Base-by-base conservation (phyloP, 2,888 invertebrate species). In the Drosophila austrosaltans region DNA sequence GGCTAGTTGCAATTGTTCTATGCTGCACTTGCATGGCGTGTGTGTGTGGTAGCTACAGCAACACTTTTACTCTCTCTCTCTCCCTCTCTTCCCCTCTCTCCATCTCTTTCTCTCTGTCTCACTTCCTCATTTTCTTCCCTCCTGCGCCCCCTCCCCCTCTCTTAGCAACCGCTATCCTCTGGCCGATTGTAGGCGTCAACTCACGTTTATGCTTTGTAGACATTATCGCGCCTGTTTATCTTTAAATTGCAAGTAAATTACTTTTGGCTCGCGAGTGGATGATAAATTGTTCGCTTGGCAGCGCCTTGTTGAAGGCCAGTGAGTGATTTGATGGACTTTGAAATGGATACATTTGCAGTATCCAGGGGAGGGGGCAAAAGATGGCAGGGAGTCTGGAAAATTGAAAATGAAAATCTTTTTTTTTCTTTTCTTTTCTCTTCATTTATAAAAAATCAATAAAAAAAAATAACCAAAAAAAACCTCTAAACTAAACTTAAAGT, bases 171-270 rank as follows among this genome's bases (percentile, higher is more conserved):
- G 4, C 28, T 28, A 28, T 30, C 30, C 12, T 5, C 28, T 48
- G 65, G 44, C 39, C 48, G 58, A 83, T 90, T 87, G 90, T 90
- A 87, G 90, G 90, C 90, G 90, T 90, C 89, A 88, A 90, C 90
- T 90, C 90, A 90, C 90, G 90, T 89, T 82, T 78, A 79, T 89
- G 81, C 81, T 81, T 76, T 82, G 81, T 84, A 86, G 89, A 90
- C 85, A 89, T 89, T 90, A 90, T 90, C 90, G 77, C 89, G 81
- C 87, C 82, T 88, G 89, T 87, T 87, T 83, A 87, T 87, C 87
- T 87, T 78, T 80, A 88, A 86, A 87, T 88, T 88, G 89, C 87
- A 89, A 89, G 88, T 88, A 86, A 89, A 89, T 87, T 87, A 86
- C 87, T 77, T 76, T 71, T 87, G 88, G 79, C 82, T 77, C 75